Evolutionary conservation across 2,888 invertebrate genomes (phyloP).

Genomic region (Dexiosoma caninum): DNA sequence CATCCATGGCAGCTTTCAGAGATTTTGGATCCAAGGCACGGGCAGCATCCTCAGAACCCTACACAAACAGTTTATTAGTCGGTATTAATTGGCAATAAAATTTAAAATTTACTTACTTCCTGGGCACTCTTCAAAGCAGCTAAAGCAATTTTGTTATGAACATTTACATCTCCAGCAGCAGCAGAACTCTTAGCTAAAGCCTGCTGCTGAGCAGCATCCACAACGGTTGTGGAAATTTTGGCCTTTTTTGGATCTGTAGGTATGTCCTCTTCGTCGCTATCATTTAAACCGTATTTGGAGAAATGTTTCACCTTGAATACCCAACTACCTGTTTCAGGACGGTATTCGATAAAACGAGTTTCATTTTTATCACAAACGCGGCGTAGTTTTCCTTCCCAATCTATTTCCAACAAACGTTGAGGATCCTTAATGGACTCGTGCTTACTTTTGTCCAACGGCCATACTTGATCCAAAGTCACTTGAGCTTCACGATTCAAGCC

Average conservation of each 20-base stretch:
- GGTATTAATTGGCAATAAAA: background rate
- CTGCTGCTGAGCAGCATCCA: conserved; percentile 39
- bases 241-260: conserved; percentile 77
- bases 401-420: conserved; percentile 86
- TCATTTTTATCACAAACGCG: conserved; percentile 91
- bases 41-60: conserved; percentile 69
- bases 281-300: conserved; percentile 93
- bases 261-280: conserved; percentile 91
- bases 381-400: conserved; percentile 91
- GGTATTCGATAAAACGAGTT: conserved; percentile 95
- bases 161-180: background rate
- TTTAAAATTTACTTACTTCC: conserved; percentile 56
- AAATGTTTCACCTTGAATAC: conserved; percentile 96
- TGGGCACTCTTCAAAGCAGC: conserved; percentile 67
- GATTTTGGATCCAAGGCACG: conserved; percentile 70
- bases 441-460: conserved; percentile 93
- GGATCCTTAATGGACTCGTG: conserved; percentile 88
- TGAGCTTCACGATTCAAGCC: conserved; percentile 94
- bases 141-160: conserved; percentile 66
- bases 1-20: conserved; percentile 69
- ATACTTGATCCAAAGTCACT: conserved; percentile 92
- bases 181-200: conserved; percentile 7
- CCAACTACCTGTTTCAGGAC: conserved; percentile 98
- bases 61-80: background rate
- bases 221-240: conserved; percentile 67